These are phyloP conservation scores for Champsocephalus esox DNA, from an alignment of 2,797 vertebrate genomes.

Conservation along the genomic window DNA sequence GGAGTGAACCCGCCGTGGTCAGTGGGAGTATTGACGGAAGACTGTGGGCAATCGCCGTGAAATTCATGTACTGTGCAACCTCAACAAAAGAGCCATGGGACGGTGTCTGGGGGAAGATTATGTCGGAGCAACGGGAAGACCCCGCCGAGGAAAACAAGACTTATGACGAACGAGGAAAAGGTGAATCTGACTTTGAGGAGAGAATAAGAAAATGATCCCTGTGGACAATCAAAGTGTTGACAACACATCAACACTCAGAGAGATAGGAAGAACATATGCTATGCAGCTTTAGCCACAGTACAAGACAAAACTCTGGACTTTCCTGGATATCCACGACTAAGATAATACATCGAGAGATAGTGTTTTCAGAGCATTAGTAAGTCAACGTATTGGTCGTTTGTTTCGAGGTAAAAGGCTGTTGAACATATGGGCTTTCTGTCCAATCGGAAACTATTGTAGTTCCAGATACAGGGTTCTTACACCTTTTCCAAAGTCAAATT, in stretches of 20 bases:
- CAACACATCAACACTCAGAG: constrained; percentile 11
- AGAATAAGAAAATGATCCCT: constrained; percentile 27
- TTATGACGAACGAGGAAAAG: constrained; percentile 14
- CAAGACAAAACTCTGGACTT: constrained; percentile 19
- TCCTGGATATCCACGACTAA: neutral
- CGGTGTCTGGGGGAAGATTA: constrained; percentile 57
- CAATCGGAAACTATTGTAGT: no score
- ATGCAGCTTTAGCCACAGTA: constrained; percentile 11
- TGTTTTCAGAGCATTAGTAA: no score
- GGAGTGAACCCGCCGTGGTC: constrained; percentile 39
- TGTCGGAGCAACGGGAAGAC: constrained; percentile 28
- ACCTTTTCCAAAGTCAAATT: no score
- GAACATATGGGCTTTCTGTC: no score
- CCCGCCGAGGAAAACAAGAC: constrained; percentile 17
- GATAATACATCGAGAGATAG: no score
- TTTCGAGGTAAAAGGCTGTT: no score
- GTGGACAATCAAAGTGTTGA: constrained; percentile 7
- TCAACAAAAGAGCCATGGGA: constrained; percentile 51
- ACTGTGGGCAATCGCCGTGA: constrained; percentile 64
- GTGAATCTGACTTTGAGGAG: constrained; percentile 27
- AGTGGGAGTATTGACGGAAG: constrained; percentile 56
- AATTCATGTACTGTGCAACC: constrained; percentile 65
- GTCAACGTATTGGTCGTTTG: no score
- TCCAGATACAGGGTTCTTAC: no score
- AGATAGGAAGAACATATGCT: constrained; percentile 1